Base-by-base conservation (phyloP, 2,113 vertebrate genomes). In the Baryphthengus martii region DNA sequence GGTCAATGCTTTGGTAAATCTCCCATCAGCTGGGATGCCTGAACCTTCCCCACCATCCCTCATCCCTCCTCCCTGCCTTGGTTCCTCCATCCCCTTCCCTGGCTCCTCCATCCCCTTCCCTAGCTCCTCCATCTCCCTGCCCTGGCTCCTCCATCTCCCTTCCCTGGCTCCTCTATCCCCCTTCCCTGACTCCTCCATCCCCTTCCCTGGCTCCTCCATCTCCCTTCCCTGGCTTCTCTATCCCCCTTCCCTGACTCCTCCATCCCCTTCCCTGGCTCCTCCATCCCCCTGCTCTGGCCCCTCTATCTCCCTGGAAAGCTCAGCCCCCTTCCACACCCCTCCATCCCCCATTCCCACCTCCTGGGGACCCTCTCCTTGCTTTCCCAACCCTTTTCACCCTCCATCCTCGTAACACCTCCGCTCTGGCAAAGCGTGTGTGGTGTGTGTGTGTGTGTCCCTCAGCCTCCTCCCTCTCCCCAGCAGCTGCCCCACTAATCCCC, bases 401-500 rank as follows among this genome's bases (percentile, higher is more conserved):
- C 28, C 25, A 52, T 56, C 35, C 19, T 5, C 5, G 10, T 7
- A 23, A 16, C 70, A 11, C n/a, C 78, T 63, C 55, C 0, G 3
- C 37, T 18, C 67, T 13, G 11, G 29, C 23, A 4, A n/a, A n/a
- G n/a, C n/a, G n/a, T n/a, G n/a, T n/a, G n/a, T n/a, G n/a, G n/a
- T n/a, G n/a, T n/a, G n/a, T n/a, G n/a, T n/a, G n/a, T n/a, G n/a
- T n/a, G n/a, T n/a, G n/a, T n/a, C n/a, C n/a, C n/a, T n/a, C n/a
- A n/a, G n/a, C 26, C 29, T 11, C 23, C 44, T 33, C 56, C n/a
- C 37, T 0, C 16, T n/a, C 70, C 21, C 58, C 19, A 3, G 50
- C 85, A 88, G 75, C 89, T 89, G 89, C 80, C 84, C 67, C 3
- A 8, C 42, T 94, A 91, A 94, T 91, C 88, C 88, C 40, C 4